Evolutionary conservation across 2,113 vertebrate species (phyloP).

Genomic region (Octodon degus): DNA sequence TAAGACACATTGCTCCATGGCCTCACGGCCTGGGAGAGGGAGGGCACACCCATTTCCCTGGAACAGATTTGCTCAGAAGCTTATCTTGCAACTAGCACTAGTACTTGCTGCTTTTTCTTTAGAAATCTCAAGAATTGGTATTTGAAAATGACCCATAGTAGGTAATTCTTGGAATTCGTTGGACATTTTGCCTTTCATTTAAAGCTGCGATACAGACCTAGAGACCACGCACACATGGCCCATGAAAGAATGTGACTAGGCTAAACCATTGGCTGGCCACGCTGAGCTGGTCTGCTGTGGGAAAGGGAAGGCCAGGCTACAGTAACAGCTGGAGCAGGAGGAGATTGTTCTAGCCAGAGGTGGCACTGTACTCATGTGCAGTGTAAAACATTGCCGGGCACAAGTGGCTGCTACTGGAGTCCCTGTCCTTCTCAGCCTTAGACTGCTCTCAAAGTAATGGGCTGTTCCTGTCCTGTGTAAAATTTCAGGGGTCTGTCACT

Average conservation of each 20-base stretch:
- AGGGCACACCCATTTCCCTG: neutral
- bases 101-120: neutral
- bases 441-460: neutral
- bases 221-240: neutral
- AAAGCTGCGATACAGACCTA: neutral
- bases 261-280: neutral
- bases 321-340: neutral
- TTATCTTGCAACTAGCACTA: neutral
- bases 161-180: neutral
- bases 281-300: neutral
- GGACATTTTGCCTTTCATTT: no score
- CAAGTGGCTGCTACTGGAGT: neutral
- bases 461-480: neutral
- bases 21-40: neutral
- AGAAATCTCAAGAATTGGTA: neutral
- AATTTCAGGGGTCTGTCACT: accelerated
- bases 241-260: neutral
- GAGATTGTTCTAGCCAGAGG: neutral
- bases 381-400: neutral
- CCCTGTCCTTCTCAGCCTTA: neutral
- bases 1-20: neutral
- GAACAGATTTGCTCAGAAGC: neutral
- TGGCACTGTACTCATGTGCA: accelerated
- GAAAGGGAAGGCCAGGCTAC: neutral
- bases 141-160: neutral